Evolutionary conservation across 2,113 vertebrate genomes (phyloP).

Genomic region (Nibea albiflora): DNA sequence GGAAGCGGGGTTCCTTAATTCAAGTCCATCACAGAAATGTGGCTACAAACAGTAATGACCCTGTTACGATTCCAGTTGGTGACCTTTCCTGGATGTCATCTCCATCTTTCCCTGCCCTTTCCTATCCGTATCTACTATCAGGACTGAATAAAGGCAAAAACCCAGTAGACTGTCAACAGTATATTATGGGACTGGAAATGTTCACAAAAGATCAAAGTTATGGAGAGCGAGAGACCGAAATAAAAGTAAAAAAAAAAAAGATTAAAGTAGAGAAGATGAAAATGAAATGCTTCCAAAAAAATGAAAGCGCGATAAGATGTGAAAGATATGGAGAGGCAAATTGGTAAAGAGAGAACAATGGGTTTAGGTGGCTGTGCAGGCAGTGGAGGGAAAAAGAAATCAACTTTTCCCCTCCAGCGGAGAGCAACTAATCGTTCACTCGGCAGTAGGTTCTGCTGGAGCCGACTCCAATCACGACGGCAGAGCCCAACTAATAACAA

Average conservation of each 20-base stretch:
- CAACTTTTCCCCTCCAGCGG: slow-evolving; percentile 80
- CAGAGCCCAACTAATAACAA: slow-evolving; percentile 77
- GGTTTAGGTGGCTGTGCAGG: slow-evolving; percentile 63
- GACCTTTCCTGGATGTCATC: not conserved
- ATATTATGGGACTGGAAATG: slow-evolving; percentile 21
- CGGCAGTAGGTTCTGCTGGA: slow-evolving; percentile 69
- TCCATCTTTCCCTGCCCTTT: not conserved
- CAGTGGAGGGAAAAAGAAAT: slow-evolving; percentile 77
- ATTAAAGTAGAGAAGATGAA: slow-evolving; percentile 57
- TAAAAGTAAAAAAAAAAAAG: slow-evolving; percentile 33
- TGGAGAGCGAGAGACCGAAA: slow-evolving; percentile 10
- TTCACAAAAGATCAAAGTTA: slow-evolving; percentile 45
- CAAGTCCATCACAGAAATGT: not conserved
- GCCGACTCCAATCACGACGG: slow-evolving; percentile 68
- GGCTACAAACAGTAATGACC: not conserved
- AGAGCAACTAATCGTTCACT: slow-evolving; percentile 81
- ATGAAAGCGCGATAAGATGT: slow-evolving; percentile 76
- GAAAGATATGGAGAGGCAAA: slow-evolving; percentile 73
- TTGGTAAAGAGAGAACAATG: slow-evolving; percentile 76
- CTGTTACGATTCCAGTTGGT: not conserved
- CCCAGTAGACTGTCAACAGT: not conserved
- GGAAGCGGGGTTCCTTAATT: not conserved
- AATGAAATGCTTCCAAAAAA: slow-evolving; percentile 58
- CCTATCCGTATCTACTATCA: slow-evolving; percentile 3
- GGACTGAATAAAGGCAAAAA: not conserved